Base-by-base conservation (phyloP, 2,888 invertebrate genomes). In the Ectropis crepuscularia region DNA sequence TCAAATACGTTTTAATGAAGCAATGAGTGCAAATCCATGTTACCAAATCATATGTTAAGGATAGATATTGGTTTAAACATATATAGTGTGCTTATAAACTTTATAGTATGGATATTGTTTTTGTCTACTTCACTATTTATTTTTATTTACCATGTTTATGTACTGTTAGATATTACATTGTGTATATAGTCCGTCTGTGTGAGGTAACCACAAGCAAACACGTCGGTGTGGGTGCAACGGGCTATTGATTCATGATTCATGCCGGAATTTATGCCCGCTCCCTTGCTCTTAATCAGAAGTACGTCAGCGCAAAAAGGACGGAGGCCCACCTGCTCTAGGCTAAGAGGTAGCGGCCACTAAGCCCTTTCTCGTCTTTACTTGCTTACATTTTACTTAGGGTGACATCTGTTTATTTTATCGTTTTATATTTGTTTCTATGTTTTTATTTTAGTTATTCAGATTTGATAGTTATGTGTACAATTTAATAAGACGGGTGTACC, bases 211-310 rank as follows among this genome's bases (percentile, higher is more conserved):
- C 80, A 80, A 80, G 73, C 69, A 74, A 73, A 74, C 75, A 74
- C 78, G 70, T 72, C 73, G 76, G 88, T 88, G 89, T 89, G 88
- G 77, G 88, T 88, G 84, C 78, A 82, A 78, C 83, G 80, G 86
- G 86, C 90, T 92, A 92, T 92, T 91, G 92, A 91, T 92, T 91
- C 88, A 90, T 88, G 86, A 91, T 92, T 91, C 88, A 90, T 88
- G 86, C 81, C 83, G 80, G 85, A 86, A 89, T 88, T 89, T 89
- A 87, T 88, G 88, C 89, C 81, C 85, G 74, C 90, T 87, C 88
- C 82, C 86, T 91, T 89, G 77, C 90, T 85, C 89, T 81, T 86
- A 87, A 88, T 90, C 83, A 87, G 79, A 87, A 87, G 81, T 74
- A 78, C 85, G 80, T 81, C 80, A 74, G 90, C 75, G 86, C 67